These are phyloP conservation scores for Ryuthela nishihirai DNA, from an alignment of 2,888 invertebrate species.

Conservation along the genomic window DNA sequence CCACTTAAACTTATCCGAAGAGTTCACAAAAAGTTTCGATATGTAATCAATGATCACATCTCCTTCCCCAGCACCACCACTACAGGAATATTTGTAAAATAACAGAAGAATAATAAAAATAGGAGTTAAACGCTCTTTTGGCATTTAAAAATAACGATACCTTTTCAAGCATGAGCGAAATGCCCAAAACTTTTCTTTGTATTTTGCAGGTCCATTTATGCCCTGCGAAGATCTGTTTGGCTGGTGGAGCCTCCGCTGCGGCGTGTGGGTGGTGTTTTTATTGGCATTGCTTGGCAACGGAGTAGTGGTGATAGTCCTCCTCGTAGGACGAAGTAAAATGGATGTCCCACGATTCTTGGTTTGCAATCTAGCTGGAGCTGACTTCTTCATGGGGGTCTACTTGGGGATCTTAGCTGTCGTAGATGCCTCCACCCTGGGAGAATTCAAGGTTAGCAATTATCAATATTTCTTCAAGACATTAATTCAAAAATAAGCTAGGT, in stretches of 20 bases:
- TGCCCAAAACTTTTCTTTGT: no score
- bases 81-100: no score
- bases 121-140: no score
- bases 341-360: conserved; percentile 95
- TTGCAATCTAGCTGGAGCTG: conserved; percentile 92
- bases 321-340: conserved; percentile 87
- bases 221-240: conserved; percentile 95
- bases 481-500: no score
- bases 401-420: conserved; percentile 88
- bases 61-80: no score
- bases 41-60: no score
- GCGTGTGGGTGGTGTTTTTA: conserved; percentile 95
- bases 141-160: no score
- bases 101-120: no score
- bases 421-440: conserved; percentile 91
- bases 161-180: no score
- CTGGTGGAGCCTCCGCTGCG: conserved; percentile 95
- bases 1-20: no score
- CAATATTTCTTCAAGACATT: no score
- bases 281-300: conserved; percentile 94
- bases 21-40: no score
- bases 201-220: conserved; percentile 72
- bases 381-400: conserved; percentile 96
- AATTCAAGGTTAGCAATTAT: conserved; percentile 68
- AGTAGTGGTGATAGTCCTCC: conserved; percentile 87